Conservation (phyloP, 2,797 vertebrate species). For the Danio jaintianensis region DNA sequence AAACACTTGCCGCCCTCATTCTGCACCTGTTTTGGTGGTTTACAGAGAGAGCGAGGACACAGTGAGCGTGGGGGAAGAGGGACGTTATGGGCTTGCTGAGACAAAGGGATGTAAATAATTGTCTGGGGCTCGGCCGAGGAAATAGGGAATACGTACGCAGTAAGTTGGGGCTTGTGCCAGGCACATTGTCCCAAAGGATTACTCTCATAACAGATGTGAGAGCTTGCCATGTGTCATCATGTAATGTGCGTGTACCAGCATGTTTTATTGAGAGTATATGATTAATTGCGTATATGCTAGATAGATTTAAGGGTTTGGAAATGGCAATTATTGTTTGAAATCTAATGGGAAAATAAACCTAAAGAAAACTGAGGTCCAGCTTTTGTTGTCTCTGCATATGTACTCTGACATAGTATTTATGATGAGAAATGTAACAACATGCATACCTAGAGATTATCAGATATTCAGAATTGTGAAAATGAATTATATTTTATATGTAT, state of each 20-base stretch:
- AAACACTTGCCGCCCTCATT: background rate
- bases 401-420: no score
- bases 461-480: background rate
- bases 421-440: no score
- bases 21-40: conserved; percentile 29
- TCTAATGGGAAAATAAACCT: background rate
- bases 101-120: conserved; percentile 64
- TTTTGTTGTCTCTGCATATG: no score
- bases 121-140: conserved; percentile 29
- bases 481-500: background rate
- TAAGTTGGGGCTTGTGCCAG: conserved; percentile 15
- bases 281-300: background rate
- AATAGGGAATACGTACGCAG: conserved; percentile 20
- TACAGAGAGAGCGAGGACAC: conserved; percentile 3
- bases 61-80: conserved; percentile 32
- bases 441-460: no score
- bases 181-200: conserved; percentile 46
- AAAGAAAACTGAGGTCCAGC: background rate
- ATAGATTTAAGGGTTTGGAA: background rate
- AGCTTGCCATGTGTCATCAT: conserved; percentile 32
- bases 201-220: conserved; percentile 48
- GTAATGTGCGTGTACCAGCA: conserved; percentile 32
- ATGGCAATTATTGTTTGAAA: background rate
- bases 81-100: conserved; percentile 41
- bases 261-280: conserved; percentile 45